phyloP scores from a whole-genome alignment of 2,113 vertebrate genomes.

The Marcusenius ussheri region DNA sequence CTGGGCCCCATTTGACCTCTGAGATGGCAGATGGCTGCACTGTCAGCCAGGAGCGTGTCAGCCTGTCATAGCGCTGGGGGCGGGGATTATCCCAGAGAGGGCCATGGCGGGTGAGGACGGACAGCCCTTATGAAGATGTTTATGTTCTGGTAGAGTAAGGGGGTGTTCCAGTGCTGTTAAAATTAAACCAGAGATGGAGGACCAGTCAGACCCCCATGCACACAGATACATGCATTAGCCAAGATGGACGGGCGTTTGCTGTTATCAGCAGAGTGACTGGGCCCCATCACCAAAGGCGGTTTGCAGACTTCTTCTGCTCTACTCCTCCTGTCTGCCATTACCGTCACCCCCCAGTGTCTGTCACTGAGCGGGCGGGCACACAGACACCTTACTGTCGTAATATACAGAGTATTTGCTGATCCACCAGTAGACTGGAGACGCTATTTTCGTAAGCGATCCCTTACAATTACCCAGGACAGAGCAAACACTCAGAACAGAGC shows the following conservation, averaged over 20 bases:
- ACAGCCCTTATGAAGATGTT: background rate
- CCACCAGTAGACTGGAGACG: background rate
- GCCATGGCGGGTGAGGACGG: background rate
- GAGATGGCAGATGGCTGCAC: slow-evolving; percentile 6
- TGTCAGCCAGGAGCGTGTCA: background rate
- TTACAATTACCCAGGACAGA: background rate
- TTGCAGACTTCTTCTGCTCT: slow-evolving; percentile 3
- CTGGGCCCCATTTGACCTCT: background rate
- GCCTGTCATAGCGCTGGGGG: background rate
- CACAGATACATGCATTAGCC: background rate
- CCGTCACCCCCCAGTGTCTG: background rate
- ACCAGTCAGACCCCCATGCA: background rate
- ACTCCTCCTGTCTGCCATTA: background rate
- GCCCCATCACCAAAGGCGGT: slow-evolving; percentile 35
- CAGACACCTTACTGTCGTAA: background rate
- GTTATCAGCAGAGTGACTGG: slow-evolving; percentile 37
- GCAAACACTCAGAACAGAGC: background rate
- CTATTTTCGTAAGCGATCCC: background rate
- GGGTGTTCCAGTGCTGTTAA: background rate
- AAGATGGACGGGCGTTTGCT: slow-evolving; percentile 32
- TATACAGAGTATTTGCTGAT: too few relatives aligned
- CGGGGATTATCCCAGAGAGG: background rate
- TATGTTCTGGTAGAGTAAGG: background rate
- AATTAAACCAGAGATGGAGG: background rate
- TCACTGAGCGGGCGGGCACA: background rate